These are phyloP conservation scores for Drosophila pectinifera DNA, from an alignment of 1,140 invertebrate species.

Conservation along the genomic window DNA sequence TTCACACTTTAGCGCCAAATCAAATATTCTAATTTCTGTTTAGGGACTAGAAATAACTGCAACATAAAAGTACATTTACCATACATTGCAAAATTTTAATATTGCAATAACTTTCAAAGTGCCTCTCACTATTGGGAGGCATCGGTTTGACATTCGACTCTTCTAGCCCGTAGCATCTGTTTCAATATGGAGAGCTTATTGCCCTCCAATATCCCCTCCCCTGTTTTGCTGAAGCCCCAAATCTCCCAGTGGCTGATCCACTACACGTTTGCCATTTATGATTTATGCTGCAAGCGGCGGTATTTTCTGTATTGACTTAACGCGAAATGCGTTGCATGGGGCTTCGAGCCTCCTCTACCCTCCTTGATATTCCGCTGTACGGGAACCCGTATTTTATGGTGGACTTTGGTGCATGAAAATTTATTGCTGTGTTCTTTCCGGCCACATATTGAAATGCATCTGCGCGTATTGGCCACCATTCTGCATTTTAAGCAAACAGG, in stretches of 20 bases:
- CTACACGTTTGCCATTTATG: constrained; percentile 42
- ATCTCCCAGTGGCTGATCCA: constrained; percentile 8
- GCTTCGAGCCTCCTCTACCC: background rate
- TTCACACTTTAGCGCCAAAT: background rate
- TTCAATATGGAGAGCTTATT: constrained; percentile 49
- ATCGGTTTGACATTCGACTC: constrained; percentile 14
- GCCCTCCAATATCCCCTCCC: background rate
- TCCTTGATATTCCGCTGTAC: constrained; percentile 3
- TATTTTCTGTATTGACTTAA: constrained; percentile 61
- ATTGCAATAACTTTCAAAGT: background rate
- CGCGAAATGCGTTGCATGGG: constrained; percentile 30
- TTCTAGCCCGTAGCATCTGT: constrained; percentile 49
- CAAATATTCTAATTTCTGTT: background rate
- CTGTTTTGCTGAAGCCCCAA: background rate
- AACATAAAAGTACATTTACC: background rate
- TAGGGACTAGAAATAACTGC: background rate
- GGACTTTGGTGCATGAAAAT: constrained; percentile 38
- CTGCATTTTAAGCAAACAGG: constrained; percentile 20
- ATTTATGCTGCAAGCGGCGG: constrained; percentile 46
- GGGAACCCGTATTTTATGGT: constrained; percentile 33
- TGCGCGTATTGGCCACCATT: constrained; percentile 12
- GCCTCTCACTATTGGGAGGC: constrained; percentile 1
- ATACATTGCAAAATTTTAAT: background rate
- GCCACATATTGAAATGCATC: constrained; percentile 37
- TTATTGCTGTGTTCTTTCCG: constrained; percentile 32